A percentile compares a stretch with the other conserved stretches of the same genome.
These are phyloP conservation scores for Drosophila saltans DNA, from an alignment of 1,140 invertebrate genomes.

Conservation along the genomic window DNA sequence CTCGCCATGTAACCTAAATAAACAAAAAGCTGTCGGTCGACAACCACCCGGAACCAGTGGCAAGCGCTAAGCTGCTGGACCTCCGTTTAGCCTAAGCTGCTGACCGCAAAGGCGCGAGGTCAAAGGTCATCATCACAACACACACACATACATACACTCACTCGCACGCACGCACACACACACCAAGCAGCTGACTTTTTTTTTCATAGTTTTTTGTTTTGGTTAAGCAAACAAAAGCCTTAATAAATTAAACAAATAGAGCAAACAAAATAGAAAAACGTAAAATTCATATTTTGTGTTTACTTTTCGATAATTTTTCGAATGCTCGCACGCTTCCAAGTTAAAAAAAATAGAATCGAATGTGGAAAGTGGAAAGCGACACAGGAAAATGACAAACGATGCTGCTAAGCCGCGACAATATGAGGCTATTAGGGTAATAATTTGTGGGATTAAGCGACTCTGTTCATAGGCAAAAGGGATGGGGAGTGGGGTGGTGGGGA, in stretches of 20 bases:
- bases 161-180: too few species aligned
- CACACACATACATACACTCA: neutral
- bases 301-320: slow-evolving; percentile 65
- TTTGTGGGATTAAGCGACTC: slow-evolving; percentile 66
- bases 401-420: slow-evolving; percentile 76
- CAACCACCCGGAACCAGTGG: slow-evolving; percentile 30
- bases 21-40: slow-evolving; percentile 32
- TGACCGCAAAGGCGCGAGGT: slow-evolving; percentile 57
- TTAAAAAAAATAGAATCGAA: neutral
- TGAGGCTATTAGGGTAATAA: slow-evolving; percentile 74
- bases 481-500: neutral
- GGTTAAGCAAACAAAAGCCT: slow-evolving; percentile 17
- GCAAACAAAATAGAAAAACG: slow-evolving; percentile 19
- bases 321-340: slow-evolving; percentile 34
- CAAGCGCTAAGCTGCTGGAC: slow-evolving; percentile 49
- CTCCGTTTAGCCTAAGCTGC: slow-evolving; percentile 45
- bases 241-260: slow-evolving; percentile 70
- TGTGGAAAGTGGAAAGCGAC: slow-evolving; percentile 19
- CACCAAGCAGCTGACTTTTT: slow-evolving; percentile 43
- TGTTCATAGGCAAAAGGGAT: neutral
- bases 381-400: slow-evolving; percentile 52
- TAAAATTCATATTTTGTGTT: slow-evolving; percentile 67
- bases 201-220: slow-evolving; percentile 23
- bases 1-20: slow-evolving; percentile 30
- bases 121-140: slow-evolving; percentile 46